phyloP scores from a whole-genome alignment of 1,140 invertebrate species.

The Drosophila busckii region DNA sequence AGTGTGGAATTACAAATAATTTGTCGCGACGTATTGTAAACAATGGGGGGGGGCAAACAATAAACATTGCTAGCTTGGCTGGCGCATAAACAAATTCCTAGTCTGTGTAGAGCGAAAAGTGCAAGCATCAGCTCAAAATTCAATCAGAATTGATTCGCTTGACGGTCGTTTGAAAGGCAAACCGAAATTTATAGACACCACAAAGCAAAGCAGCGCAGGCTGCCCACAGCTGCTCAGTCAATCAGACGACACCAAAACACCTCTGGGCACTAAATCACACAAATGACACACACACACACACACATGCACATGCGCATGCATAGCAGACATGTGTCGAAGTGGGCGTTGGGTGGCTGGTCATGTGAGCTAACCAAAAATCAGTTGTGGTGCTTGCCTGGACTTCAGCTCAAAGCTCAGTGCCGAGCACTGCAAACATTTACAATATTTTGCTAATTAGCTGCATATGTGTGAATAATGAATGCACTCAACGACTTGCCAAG shows the following conservation, averaged over 20 bases:
- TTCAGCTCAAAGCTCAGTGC: too few relatives aligned
- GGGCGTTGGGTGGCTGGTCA: constrained; percentile 10
- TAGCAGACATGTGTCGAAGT: background rate
- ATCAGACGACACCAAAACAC: constrained; percentile 37
- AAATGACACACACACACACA: constrained; percentile 26
- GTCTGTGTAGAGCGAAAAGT: background rate
- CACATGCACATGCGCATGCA: background rate
- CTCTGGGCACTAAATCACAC: constrained; percentile 59
- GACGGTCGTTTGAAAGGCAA: constrained; percentile 64
- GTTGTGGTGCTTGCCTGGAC: too few relatives aligned
- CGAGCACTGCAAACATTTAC: constrained; percentile 68
- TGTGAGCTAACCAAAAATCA: constrained; percentile 49
- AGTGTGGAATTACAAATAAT: background rate
- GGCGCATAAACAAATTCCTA: constrained; percentile 21
- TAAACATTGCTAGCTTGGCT: constrained; percentile 4
- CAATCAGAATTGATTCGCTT: constrained; percentile 43
- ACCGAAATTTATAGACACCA: constrained; percentile 58
- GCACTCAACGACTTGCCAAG: constrained; percentile 23
- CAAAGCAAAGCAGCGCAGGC: constrained; percentile 18
- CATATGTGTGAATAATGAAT: constrained; percentile 75
- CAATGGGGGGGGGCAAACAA: constrained; percentile 12
- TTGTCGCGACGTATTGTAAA: constrained; percentile 59
- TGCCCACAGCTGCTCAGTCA: background rate
- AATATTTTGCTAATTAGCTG: constrained; percentile 76
- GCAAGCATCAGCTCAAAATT: constrained; percentile 46